These are phyloP conservation scores for Delichon dasypus DNA, from an alignment of 2,797 vertebrate species.

Conservation along the genomic window DNA sequence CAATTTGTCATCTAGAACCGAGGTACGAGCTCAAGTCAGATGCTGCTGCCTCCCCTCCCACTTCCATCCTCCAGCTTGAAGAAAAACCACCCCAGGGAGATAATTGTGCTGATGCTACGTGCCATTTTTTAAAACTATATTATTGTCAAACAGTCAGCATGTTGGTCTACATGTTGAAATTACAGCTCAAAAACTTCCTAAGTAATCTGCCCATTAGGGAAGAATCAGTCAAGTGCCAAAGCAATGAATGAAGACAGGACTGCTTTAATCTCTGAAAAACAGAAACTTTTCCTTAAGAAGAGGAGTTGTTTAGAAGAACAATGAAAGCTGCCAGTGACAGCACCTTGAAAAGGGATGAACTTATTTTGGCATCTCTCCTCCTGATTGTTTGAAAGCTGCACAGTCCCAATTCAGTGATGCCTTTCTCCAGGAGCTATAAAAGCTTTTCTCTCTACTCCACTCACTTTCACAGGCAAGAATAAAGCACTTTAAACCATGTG, in stretches of 20 bases:
- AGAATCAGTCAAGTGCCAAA: slow-evolving; percentile 52
- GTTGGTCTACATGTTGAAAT: slow-evolving; percentile 28
- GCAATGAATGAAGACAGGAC: slow-evolving; percentile 49
- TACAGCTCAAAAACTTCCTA: slow-evolving; percentile 28
- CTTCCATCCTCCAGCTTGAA: not conserved
- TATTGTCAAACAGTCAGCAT: not conserved
- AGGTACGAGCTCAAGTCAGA: not conserved
- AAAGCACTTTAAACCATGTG: slow-evolving; percentile 13
- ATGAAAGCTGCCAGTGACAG: slow-evolving; percentile 59
- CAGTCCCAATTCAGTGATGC: slow-evolving; percentile 10
- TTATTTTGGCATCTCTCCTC: slow-evolving; percentile 43
- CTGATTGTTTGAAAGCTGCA: slow-evolving; percentile 22
- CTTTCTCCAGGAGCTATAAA: slow-evolving; percentile 38
- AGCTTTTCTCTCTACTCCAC: slow-evolving; percentile 18
- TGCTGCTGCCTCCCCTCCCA: not conserved
- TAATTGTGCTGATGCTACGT: not conserved
- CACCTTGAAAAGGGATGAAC: slow-evolving; percentile 57
- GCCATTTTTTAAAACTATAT: not conserved
- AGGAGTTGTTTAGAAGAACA: slow-evolving; percentile 55
- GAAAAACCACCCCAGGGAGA: not conserved
- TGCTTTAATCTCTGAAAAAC: slow-evolving; percentile 55
- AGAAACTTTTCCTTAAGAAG: slow-evolving; percentile 60
- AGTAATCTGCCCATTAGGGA: slow-evolving; percentile 54
- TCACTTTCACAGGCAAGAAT: slow-evolving; percentile 43
- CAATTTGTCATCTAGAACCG: not conserved